Percentiles rank a stretch among this genome's conserved stretches.
phyloP scores from a whole-genome alignment of 2,113 vertebrate species.

The Rhinoptilus africanus region DNA sequence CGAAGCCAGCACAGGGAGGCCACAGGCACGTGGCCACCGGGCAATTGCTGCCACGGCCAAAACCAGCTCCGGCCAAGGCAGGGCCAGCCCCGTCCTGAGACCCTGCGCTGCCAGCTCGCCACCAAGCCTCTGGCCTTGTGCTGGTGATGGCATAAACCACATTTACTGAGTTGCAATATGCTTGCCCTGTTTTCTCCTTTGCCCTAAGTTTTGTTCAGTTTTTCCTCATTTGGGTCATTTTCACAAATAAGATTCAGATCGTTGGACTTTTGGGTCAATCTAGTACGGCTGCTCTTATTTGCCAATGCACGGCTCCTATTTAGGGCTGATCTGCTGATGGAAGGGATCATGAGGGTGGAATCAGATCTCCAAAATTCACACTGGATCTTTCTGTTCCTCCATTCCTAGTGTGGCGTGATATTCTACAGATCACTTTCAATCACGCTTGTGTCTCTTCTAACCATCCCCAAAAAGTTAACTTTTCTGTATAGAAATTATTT shows the following conservation, averaged over 20 bases:
- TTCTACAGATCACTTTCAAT: not conserved
- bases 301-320: not conserved
- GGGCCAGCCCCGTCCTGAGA: not conserved
- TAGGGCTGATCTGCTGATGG: not conserved
- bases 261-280: not conserved
- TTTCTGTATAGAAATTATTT: not conserved
- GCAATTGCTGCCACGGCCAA: rapidly evolving
- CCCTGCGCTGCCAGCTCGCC: too few species aligned
- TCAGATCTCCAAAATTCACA: not conserved
- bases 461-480: not conserved
- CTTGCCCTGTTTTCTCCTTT: not conserved
- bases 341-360: not conserved
- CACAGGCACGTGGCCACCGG: rapidly evolving
- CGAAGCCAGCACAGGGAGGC: not conserved
- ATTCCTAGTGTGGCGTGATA: not conserved
- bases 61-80: not conserved
- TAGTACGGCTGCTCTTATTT: not conserved
- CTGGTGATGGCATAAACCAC: not conserved
- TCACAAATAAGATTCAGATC: not conserved
- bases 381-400: not conserved
- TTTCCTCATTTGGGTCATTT: not conserved
- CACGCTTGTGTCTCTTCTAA: not conserved
- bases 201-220: not conserved
- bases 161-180: not conserved
- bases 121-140: not conserved